Percentiles rank a stretch among this genome's conserved stretches.
Conservation (phyloP, 2,797 vertebrate species). For the Malacoctenus gilli region DNA sequence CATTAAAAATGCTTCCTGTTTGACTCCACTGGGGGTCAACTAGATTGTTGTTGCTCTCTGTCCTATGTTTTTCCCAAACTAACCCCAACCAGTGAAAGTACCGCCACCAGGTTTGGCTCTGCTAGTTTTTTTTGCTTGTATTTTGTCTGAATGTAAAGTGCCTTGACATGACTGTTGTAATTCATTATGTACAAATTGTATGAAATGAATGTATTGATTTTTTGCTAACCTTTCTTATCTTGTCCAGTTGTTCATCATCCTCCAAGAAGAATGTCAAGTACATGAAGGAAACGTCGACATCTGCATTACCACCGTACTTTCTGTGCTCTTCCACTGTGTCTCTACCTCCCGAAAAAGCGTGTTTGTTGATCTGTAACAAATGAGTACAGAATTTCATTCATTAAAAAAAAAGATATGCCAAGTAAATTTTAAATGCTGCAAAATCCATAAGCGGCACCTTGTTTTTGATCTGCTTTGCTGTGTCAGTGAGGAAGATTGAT, state of each 20-base stretch:
- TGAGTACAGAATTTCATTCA: background rate
- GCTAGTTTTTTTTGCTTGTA: no score
- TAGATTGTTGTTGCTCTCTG: no score
- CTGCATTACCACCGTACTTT: conserved; percentile 89
- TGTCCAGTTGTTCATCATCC: conserved; percentile 91
- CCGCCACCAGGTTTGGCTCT: no score
- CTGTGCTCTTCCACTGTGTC: conserved; percentile 96
- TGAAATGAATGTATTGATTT: no score
- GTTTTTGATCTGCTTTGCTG: conserved; percentile 95
- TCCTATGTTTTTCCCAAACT: no score
- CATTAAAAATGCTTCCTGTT: no score
- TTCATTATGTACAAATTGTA: no score
- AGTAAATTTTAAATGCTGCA: no score
- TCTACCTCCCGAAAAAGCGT: conserved; percentile 96
- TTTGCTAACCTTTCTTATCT: conserved; percentile 93
- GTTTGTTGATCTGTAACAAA: conserved; percentile 91
- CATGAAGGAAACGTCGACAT: conserved; percentile 96
- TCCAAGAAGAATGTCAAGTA: conserved; percentile 99
- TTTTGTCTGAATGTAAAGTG: no score
- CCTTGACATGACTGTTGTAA: no score
- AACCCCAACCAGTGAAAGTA: no score
- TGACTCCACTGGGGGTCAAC: no score
- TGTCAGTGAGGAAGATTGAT: conserved; percentile 96
- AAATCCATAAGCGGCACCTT: conserved; percentile 91
- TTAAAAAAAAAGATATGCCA: background rate